Conservation (phyloP, 2,113 vertebrate genomes). For the Cheirogaleus medius region DNA sequence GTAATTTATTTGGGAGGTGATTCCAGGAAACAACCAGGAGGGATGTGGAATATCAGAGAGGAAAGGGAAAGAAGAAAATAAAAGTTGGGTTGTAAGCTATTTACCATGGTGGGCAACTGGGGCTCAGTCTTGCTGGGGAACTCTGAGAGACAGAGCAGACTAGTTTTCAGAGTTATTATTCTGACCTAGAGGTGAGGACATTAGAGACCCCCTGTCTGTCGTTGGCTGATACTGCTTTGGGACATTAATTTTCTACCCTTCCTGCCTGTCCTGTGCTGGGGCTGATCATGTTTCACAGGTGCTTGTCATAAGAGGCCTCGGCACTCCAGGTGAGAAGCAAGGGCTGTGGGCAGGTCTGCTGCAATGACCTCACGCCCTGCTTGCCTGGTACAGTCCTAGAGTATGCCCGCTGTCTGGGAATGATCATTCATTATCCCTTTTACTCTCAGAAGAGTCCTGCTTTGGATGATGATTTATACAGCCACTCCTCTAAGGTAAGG, state of each 20-base stretch:
- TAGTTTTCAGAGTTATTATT: neutral
- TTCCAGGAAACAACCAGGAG: neutral
- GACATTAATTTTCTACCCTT: neutral
- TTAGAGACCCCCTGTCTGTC: neutral
- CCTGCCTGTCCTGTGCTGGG: neutral
- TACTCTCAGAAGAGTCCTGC: neutral
- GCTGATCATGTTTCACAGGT: neutral
- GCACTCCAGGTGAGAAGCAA: neutral
- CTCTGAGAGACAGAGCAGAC: neutral
- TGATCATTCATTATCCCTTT: neutral
- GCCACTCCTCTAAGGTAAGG: neutral
- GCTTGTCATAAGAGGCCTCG: neutral
- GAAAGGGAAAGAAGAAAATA: neutral
- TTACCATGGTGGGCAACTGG: neutral
- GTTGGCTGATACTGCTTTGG: neutral
- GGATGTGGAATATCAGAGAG: neutral
- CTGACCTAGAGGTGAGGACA: neutral
- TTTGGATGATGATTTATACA: neutral
- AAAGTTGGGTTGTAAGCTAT: neutral
- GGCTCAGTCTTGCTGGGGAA: neutral
- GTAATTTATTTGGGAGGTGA: neutral
- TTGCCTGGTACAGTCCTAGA: too few species aligned
- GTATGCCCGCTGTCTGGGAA: neutral
- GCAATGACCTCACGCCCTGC: neutral
- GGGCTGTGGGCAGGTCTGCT: neutral